Evolutionary conservation across 2,888 invertebrate species (phyloP).

Genomic region (Brenthis hecate): DNA sequence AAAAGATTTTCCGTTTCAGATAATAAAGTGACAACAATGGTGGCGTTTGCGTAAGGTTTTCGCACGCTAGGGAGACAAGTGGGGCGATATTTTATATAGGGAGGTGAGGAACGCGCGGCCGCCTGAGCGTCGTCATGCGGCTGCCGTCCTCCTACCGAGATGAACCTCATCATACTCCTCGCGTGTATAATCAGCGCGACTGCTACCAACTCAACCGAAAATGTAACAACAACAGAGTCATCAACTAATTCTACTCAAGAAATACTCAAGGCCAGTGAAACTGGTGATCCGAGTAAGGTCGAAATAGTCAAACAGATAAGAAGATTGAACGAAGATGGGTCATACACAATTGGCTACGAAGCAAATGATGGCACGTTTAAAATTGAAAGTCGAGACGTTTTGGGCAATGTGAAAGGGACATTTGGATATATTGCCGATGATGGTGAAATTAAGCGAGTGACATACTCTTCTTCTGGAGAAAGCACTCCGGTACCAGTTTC

Average conservation of each 20-base stretch:
- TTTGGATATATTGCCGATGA: slow-evolving; percentile 90
- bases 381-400: slow-evolving; percentile 90
- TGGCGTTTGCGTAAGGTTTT: slow-evolving; percentile 70
- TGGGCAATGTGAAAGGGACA: slow-evolving; percentile 91
- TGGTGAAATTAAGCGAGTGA: slow-evolving; percentile 90
- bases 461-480: slow-evolving; percentile 84
- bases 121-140: slow-evolving; percentile 76
- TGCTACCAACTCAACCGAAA: slow-evolving; percentile 48
- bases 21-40: slow-evolving; percentile 81
- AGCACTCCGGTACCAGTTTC: slow-evolving; percentile 69
- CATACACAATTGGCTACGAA: slow-evolving; percentile 92
- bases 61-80: slow-evolving; percentile 71
- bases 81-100: slow-evolving; percentile 81
- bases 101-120: slow-evolving; percentile 61
- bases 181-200: slow-evolving; percentile 58
- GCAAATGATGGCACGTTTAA: slow-evolving; percentile 93
- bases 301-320: slow-evolving; percentile 92
- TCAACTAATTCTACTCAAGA: slow-evolving; percentile 72
- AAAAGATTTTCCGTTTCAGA: slow-evolving; percentile 82
- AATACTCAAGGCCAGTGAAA: slow-evolving; percentile 83
- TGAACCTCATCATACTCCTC: slow-evolving; percentile 67
- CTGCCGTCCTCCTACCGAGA: slow-evolving; percentile 67
- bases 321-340: slow-evolving; percentile 90
- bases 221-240: slow-evolving; percentile 45
- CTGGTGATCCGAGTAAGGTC: slow-evolving; percentile 86